phyloP scores from a whole-genome alignment of 2,113 vertebrate genomes.

The Anoura caudifer region DNA sequence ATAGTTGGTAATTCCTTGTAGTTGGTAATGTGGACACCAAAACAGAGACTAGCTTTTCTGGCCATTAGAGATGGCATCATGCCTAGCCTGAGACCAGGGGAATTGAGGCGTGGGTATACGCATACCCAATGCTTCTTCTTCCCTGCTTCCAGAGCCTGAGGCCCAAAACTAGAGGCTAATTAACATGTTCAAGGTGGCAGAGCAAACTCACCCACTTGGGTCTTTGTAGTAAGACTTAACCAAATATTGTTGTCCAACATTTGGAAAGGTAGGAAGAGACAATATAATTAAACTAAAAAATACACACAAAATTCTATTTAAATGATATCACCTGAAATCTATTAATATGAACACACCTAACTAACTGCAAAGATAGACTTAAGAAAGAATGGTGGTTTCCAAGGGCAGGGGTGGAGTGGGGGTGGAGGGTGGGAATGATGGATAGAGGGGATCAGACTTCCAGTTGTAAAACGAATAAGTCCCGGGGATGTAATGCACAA shows the following conservation, averaged over 20 bases:
- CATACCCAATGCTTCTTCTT: background rate
- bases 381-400: background rate
- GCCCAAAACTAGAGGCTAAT: background rate
- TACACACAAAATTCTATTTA: background rate
- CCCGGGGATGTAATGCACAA: background rate
- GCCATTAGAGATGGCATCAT: rapidly evolving
- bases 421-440: background rate
- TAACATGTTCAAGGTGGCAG: background rate
- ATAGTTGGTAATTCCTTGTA: background rate
- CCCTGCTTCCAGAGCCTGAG: background rate
- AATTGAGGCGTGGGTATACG: background rate
- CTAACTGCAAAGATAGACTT: background rate
- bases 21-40: background rate
- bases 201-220: background rate
- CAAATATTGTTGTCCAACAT: background rate
- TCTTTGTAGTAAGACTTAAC: background rate
- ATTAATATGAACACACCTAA: background rate
- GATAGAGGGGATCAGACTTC: background rate
- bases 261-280: background rate
- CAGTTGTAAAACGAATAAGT: background rate
- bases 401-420: background rate
- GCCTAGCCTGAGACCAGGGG: rapidly evolving
- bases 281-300: background rate
- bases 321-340: background rate
- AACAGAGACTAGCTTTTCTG: background rate